These are phyloP conservation scores for Malurus cyaneus DNA, from an alignment of 2,113 vertebrate species.

Conservation along the genomic window DNA sequence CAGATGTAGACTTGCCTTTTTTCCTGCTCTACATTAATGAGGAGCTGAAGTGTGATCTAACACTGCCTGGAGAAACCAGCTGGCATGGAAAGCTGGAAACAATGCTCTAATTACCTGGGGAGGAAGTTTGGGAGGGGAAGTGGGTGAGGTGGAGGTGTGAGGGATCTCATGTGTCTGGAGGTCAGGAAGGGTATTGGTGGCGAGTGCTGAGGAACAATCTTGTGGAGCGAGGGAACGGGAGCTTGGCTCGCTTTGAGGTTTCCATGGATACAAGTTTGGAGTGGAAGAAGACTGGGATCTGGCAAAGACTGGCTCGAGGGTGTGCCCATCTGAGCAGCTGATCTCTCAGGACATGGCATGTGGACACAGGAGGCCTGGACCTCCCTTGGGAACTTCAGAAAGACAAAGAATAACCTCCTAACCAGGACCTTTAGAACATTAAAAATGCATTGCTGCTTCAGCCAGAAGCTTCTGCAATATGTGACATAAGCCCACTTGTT, in stretches of 20 bases:
- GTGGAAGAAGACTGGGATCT: not conserved
- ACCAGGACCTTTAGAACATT: not conserved
- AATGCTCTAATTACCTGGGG: constrained; percentile 37
- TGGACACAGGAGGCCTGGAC: not conserved
- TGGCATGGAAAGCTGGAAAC: not conserved
- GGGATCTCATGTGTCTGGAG: not conserved
- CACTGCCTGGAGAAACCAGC: constrained; percentile 45
- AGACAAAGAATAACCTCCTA: not conserved
- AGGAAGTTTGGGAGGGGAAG: constrained; percentile 11
- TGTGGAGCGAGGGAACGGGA: not conserved
- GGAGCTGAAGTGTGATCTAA: constrained; percentile 50
- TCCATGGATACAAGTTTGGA: not conserved
- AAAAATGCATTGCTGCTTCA: not conserved
- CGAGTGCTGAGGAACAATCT: not conserved
- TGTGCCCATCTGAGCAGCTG: not conserved
- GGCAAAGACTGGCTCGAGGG: not conserved
- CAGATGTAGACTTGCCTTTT: not conserved
- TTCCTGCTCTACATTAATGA: constrained; percentile 6
- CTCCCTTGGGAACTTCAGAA: not conserved
- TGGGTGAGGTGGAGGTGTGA: constrained; percentile 4
- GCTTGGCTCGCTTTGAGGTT: rapidly evolving
- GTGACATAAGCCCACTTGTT: not conserved
- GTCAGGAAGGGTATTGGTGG: not conserved
- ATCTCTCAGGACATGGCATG: not conserved
- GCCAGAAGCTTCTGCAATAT: not conserved